A percentile compares a stretch with the other conserved stretches of the same genome.
These are phyloP conservation scores for Mythimna impura DNA, from an alignment of 2,888 invertebrate genomes.

Conservation along the genomic window DNA sequence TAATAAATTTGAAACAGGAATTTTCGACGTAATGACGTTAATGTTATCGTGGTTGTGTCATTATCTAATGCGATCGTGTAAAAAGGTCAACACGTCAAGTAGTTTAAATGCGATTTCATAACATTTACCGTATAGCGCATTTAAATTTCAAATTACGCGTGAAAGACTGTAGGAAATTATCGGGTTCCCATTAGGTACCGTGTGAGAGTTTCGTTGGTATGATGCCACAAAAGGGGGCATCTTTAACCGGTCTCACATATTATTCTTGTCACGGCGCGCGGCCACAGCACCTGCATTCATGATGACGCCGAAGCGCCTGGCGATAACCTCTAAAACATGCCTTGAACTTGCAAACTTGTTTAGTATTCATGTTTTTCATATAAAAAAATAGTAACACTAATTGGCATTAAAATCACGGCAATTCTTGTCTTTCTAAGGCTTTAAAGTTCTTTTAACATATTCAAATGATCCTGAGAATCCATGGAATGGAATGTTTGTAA, in stretches of 20 bases:
- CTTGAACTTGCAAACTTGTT: slow-evolving; percentile 74
- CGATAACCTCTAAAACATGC: slow-evolving; percentile 76
- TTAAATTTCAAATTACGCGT: slow-evolving; percentile 78
- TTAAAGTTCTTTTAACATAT: slow-evolving; percentile 37
- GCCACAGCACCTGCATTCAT: slow-evolving; percentile 84
- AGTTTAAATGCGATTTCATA: slow-evolving; percentile 60
- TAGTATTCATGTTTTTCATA: slow-evolving; percentile 54
- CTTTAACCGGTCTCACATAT: slow-evolving; percentile 81
- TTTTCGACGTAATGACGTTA: slow-evolving; percentile 39
- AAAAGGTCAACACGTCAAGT: slow-evolving; percentile 62
- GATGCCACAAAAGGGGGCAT: slow-evolving; percentile 78
- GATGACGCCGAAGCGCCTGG: slow-evolving; percentile 77
- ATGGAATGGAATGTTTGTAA: slow-evolving; percentile 35
- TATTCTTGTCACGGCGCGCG: slow-evolving; percentile 85
- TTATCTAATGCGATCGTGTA: slow-evolving; percentile 40
- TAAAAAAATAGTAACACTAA: slow-evolving; percentile 54
- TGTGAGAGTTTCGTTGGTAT: slow-evolving; percentile 71
- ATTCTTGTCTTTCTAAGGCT: slow-evolving; percentile 32
- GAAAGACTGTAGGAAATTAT: slow-evolving; percentile 73
- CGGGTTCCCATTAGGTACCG: slow-evolving; percentile 69
- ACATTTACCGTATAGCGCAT: slow-evolving; percentile 67
- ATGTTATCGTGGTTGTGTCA: slow-evolving; percentile 33
- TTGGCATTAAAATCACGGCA: slow-evolving; percentile 58
- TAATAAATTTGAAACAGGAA: slow-evolving; percentile 33
- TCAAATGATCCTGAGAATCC: slow-evolving; percentile 44